Evolutionary conservation across 2,113 vertebrate genomes (phyloP).

Genomic region (Emydocephalus ijimae): DNA sequence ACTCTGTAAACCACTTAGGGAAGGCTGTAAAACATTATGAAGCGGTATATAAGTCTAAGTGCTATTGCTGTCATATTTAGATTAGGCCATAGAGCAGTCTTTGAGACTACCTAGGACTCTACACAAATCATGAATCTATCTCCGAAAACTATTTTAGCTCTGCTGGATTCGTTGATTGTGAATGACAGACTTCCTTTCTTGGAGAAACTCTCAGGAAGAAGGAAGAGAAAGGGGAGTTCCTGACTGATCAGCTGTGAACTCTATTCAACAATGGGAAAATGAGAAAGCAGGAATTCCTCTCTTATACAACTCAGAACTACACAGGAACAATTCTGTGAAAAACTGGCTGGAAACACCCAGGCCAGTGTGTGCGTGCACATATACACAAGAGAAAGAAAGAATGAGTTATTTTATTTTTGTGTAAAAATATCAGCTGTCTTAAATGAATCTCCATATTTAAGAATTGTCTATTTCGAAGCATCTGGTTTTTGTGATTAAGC

Average conservation of each 20-base stretch:
- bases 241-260: slow-evolving; percentile 49
- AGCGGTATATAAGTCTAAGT: too few species aligned
- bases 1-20: too few species aligned
- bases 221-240: slow-evolving; percentile 57
- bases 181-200: slow-evolving; percentile 23
- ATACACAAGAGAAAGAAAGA: not conserved
- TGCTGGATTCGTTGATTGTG: slow-evolving; percentile 56
- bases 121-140: slow-evolving; percentile 52
- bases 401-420: not conserved
- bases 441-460: slow-evolving; percentile 28
- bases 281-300: slow-evolving; percentile 58
- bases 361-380: slow-evolving; percentile 30
- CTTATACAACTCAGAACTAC: slow-evolving; percentile 34
- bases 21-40: too few species aligned
- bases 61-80: not conserved
- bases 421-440: not conserved
- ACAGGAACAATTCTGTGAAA: slow-evolving; percentile 70
- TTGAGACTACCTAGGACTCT: slow-evolving; percentile 52
- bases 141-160: not conserved
- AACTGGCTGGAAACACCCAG: slow-evolving; percentile 46
- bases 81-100: not conserved
- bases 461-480: not conserved
- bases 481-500: not conserved
- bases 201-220: slow-evolving; percentile 56
- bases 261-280: slow-evolving; percentile 63